phyloP scores from a whole-genome alignment of 2,888 invertebrate genomes.

The Acanthosepion lycidas region DNA sequence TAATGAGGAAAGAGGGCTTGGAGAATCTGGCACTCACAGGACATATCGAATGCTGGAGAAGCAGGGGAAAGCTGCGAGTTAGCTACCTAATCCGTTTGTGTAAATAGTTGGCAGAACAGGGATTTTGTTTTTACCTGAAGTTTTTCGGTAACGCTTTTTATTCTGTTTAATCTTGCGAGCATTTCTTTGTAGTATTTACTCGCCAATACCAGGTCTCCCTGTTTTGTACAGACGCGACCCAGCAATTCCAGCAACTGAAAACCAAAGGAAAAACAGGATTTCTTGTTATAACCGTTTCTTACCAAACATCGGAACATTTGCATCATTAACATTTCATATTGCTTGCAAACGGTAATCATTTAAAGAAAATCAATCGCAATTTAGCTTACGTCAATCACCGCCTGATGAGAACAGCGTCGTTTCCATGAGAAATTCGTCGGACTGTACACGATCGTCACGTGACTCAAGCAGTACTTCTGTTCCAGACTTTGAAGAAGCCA shows the following conservation, averaged over 20 bases:
- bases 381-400: slow-evolving; percentile 59
- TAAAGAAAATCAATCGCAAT: too few species aligned
- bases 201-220: slow-evolving; percentile 57
- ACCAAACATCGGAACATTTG: too few species aligned
- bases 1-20: too few species aligned
- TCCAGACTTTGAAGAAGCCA: slow-evolving; percentile 57
- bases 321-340: too few species aligned
- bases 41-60: too few species aligned
- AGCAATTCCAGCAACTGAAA: slow-evolving; percentile 55
- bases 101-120: too few species aligned
- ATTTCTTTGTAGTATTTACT: slow-evolving; percentile 58
- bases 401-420: slow-evolving; percentile 60
- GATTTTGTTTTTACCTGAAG: slow-evolving; percentile 55
- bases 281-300: too few species aligned
- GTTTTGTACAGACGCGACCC: slow-evolving; percentile 58
- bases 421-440: slow-evolving; percentile 55
- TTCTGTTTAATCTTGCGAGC: slow-evolving; percentile 57
- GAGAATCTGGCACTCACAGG: too few species aligned
- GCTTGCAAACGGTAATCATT: not conserved
- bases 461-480: slow-evolving; percentile 53
- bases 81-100: too few species aligned
- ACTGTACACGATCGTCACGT: slow-evolving; percentile 59
- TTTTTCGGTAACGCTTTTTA: slow-evolving; percentile 56
- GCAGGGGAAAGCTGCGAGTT: too few species aligned
- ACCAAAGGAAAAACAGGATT: not conserved